Conservation (phyloP, 2,797 vertebrate species). For the Limnodromus scolopaceus region DNA sequence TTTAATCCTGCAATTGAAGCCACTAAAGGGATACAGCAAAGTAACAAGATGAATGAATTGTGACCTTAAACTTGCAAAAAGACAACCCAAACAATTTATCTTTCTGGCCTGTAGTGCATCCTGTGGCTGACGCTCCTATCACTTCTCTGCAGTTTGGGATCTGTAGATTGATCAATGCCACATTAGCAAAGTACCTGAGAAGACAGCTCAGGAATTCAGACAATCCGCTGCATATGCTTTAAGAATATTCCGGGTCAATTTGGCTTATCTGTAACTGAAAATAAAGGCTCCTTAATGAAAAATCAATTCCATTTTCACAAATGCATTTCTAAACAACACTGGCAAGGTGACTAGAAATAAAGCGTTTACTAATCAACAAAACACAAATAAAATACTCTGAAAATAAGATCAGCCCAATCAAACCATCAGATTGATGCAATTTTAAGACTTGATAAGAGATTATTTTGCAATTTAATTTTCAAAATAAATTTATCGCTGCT, state of each 20-base stretch:
- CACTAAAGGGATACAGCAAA: conserved; percentile 89
- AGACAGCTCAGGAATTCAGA: conserved; percentile 70
- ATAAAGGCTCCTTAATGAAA: conserved; percentile 72
- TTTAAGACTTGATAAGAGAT: not conserved
- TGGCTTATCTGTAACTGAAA: conserved; percentile 61
- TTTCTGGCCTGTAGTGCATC: conserved; percentile 82
- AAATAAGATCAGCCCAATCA: conserved; percentile 1
- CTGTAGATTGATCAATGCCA: conserved; percentile 86
- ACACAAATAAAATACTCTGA: not conserved
- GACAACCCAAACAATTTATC: conserved; percentile 93
- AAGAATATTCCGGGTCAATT: conserved; percentile 72
- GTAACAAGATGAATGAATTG: conserved; percentile 94
- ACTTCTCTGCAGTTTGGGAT: conserved; percentile 72
- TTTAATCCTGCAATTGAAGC: conserved; percentile 91
- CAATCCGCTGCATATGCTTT: conserved; percentile 65
- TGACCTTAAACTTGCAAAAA: conserved; percentile 93
- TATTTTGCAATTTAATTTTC: conserved; percentile 13
- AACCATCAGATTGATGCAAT: not conserved
- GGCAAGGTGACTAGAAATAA: conserved; percentile 58
- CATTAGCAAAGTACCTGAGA: conserved; percentile 78
- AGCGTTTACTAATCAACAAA: conserved; percentile 39
- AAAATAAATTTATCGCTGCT: not conserved
- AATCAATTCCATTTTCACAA: conserved; percentile 74
- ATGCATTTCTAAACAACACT: conserved; percentile 44
- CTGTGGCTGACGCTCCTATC: conserved; percentile 82